These are phyloP conservation scores for Plusia festucae DNA, from an alignment of 2,888 invertebrate species.

Conservation along the genomic window DNA sequence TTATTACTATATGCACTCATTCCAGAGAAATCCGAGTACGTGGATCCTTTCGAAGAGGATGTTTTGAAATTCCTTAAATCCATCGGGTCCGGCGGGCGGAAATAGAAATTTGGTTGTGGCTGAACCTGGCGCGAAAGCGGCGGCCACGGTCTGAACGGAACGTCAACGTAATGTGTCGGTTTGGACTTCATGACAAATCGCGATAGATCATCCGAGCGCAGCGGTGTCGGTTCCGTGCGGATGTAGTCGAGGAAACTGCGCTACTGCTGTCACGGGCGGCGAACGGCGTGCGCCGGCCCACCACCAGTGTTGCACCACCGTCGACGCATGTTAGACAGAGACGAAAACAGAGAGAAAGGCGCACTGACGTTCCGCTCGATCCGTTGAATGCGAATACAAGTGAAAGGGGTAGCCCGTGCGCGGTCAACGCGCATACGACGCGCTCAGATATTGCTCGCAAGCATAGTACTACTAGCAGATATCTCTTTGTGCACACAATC, in stretches of 20 bases:
- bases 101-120: conserved; percentile 86
- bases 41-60: conserved; percentile 81
- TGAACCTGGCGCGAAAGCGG: conserved; percentile 89
- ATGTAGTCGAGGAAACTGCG: conserved; percentile 83
- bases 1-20: conserved; percentile 87
- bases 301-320: conserved; percentile 76
- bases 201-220: conserved; percentile 84
- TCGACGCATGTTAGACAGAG: conserved; percentile 83
- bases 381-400: conserved; percentile 84
- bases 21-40: conserved; percentile 86
- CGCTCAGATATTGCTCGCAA: conserved; percentile 71
- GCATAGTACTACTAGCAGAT: conserved; percentile 65
- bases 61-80: conserved; percentile 86
- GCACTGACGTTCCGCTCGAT: conserved; percentile 82
- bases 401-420: conserved; percentile 87
- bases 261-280: conserved; percentile 81
- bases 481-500: conserved; percentile 64
- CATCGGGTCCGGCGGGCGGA: conserved; percentile 85
- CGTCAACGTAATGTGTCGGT: conserved; percentile 86
- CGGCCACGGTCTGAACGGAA: conserved; percentile 91
- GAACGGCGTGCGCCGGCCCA: conserved; percentile 77
- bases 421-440: conserved; percentile 78
- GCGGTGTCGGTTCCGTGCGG: conserved; percentile 83
- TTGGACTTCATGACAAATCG: conserved; percentile 91
- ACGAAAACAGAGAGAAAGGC: conserved; percentile 87